Base-by-base conservation (phyloP, 2,888 invertebrate species). In the Cerceris rybyensis region DNA sequence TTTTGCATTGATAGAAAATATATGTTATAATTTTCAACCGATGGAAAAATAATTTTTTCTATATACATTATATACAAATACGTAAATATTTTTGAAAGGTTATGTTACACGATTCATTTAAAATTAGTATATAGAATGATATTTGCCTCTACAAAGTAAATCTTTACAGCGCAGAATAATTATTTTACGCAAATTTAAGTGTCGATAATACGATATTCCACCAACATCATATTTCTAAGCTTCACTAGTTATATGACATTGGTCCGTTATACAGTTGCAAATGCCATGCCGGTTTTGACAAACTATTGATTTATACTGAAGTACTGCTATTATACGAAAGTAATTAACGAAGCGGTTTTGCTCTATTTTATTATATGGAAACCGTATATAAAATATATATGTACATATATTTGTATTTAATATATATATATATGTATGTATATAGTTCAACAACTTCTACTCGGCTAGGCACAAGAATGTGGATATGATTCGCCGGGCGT, bases 201-300 rank as follows among this genome's bases (percentile, higher is more conserved):
- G 28, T 65, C 7, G n/a, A 41, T 11, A 6, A 14, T 55, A 68
- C 13, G 28, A 42, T 72, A 63, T 49, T 55, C 49, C 9, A 8
- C 9, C 39, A 59, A 16, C 13, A 42, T 16, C 55, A 59, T 67
- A 61, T 71, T 65, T 54, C 52, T n/a, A 59, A 61, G 64, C 16
- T 63, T 6, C 50, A 52, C 16, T 71, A 49, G 50, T 77, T 68
- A 66, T 57, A 13, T 41, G 64, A 61, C 8, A 74, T 52, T 65
- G 63, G 17, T 52, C 46, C 16, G 39, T 41, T 49, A 63, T 59
- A 11, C 7, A 41, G n/a, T 43, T 28, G 28, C 52, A 39, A 8
- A 49, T 42, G 11, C 43, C 39, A 13, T 54, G 64, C 41, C n/a
- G 41, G 8, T 41, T 76, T 59, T 43, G 58, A 52, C 41, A 39